Base-by-base conservation (phyloP, 2,797 vertebrate genomes). In the Thripadectes ignobilis region DNA sequence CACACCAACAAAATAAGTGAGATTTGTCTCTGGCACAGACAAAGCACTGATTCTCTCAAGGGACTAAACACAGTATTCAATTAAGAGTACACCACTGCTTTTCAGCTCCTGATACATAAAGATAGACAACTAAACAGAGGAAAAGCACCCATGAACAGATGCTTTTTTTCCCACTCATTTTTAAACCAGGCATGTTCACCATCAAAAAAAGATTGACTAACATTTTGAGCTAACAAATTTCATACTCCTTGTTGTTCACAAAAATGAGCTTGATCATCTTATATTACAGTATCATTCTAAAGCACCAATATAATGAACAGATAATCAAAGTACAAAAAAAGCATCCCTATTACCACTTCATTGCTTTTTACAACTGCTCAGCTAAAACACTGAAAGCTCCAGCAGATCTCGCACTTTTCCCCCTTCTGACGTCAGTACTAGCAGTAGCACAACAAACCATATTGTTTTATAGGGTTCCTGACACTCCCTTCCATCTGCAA, bases 131-230 rank as follows among this genome's bases (percentile, higher is more conserved):
- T 72, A 55, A 72, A 20, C 30, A 84, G 34, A 82, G 71, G 69
- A 91, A 93, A 95, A 92, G 16, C 66, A 88, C 36, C 74, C 83
- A 85, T 14, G 59, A 95, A 85, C 94, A 96, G 85, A 93, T 94
- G 91, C 36, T 54, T 79, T 83, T 71, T n/a, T 3, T 2, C 6
- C 23, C 45, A 66, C 66, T 66, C 57, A 34, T 93, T 91, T 91
- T 68, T 61, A 95, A 95, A 74, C 61, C 52, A 92, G 72, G 67
- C 41, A 78, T 57, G 63, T 74, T 94, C 80, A 51, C 67, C 69
- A 85, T 87, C 66, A 93, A 90, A 94, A 95, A 91, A 81, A 84
- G 52, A 74, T 7, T 72, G 38, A 91, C 73, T 91, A 95, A 93
- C 80, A 76, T 93, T 95, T 68, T 61, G 21, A 94, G 91, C 52